Evolutionary conservation across 2,113 vertebrate genomes (phyloP).

Genomic region (Tinamus guttatus): DNA sequence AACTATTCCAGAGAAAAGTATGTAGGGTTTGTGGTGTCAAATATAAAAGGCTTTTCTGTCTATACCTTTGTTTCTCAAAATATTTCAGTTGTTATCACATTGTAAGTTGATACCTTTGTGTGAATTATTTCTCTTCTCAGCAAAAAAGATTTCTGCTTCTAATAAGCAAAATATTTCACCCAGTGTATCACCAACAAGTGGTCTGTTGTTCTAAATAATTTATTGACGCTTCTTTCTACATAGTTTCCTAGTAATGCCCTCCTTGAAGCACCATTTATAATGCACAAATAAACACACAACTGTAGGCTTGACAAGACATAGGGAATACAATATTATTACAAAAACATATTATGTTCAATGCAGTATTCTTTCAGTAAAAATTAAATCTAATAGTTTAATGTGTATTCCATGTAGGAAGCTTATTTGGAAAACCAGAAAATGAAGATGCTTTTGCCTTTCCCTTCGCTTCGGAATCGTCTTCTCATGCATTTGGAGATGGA

Average conservation of each 20-base stretch:
- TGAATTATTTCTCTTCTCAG: neutral
- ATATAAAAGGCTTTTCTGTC: neutral
- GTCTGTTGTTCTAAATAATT: neutral
- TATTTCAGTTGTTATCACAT: neutral
- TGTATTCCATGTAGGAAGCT: constrained; percentile 68
- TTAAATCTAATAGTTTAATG: neutral
- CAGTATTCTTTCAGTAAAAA: neutral
- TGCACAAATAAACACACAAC: neutral
- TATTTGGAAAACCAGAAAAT: constrained; percentile 79
- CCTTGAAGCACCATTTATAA: neutral
- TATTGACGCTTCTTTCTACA: neutral
- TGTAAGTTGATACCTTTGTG: neutral
- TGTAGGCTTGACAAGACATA: neutral
- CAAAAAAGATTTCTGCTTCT: neutral
- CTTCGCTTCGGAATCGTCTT: constrained; percentile 71
- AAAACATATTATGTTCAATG: neutral
- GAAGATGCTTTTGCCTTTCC: constrained; percentile 80
- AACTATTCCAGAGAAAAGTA: neutral
- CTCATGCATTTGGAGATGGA: constrained; percentile 76
- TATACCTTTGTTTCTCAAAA: neutral
- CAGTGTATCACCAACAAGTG: neutral
- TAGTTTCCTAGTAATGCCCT: neutral
- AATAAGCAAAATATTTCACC: neutral
- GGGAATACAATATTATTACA: neutral
- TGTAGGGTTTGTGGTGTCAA: neutral